A percentile compares a stretch with the other conserved stretches of the same genome.
Evolutionary conservation across 2,797 vertebrate species (phyloP).

Genomic region (Syndactyla subalaris): DNA sequence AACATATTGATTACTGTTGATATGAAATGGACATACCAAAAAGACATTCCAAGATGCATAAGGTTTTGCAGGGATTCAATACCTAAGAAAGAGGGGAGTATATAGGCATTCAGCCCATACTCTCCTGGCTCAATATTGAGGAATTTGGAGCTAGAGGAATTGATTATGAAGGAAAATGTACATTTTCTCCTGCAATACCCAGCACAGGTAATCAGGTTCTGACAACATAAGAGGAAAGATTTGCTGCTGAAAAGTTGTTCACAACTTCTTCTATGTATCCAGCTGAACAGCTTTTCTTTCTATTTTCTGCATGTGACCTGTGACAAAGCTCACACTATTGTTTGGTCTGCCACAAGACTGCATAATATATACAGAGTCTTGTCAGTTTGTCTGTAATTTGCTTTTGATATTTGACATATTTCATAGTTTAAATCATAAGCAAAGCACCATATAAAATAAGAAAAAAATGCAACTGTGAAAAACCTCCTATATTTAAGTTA

Average conservation of each 20-base stretch:
- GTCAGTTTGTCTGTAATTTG: neutral
- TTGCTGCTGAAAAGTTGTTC: neutral
- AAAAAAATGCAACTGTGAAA: neutral
- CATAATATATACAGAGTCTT: neutral
- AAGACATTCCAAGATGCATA: neutral
- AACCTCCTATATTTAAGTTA: neutral
- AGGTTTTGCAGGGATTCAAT: neutral
- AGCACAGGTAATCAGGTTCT: neutral
- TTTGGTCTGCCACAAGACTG: neutral
- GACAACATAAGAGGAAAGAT: neutral
- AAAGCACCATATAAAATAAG: neutral
- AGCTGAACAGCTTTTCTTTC: neutral
- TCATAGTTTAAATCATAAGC: neutral
- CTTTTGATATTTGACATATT: neutral
- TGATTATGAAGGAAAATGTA: neutral
- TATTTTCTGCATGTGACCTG: neutral
- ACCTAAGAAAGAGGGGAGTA: neutral
- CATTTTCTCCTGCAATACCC: neutral
- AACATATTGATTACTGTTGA: neutral
- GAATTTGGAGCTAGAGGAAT: neutral
- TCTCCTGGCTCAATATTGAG: neutral
- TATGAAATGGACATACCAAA: neutral
- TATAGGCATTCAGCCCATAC: neutral
- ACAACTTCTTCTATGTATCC: neutral
- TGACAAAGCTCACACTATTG: neutral